These are phyloP conservation scores for Zonitis immaculata DNA, from an alignment of 2,888 invertebrate genomes.

Conservation along the genomic window DNA sequence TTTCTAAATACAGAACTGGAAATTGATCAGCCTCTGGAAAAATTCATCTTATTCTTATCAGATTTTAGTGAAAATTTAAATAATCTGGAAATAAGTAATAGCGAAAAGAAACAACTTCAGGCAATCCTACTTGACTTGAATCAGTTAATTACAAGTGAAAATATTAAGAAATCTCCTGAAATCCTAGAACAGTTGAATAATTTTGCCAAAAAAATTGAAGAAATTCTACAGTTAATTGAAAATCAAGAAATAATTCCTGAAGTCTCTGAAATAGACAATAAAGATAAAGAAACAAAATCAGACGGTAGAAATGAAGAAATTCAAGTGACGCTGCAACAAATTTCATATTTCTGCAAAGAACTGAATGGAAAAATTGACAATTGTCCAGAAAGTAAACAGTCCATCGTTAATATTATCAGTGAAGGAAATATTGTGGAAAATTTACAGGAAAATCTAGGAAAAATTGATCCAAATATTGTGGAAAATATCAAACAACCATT, in stretches of 20 bases:
- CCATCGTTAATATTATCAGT: background rate
- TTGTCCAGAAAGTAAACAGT: conserved; percentile 1
- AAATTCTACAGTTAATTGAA: background rate
- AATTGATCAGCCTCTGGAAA: background rate
- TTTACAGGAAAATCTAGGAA: conserved; percentile 1
- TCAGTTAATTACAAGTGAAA: background rate
- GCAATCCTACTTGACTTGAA: background rate
- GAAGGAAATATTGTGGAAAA: conserved; percentile 2
- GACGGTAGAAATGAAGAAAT: background rate
- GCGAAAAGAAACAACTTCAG: background rate
- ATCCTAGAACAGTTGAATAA: background rate
- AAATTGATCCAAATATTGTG: background rate
- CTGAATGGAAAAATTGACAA: background rate
- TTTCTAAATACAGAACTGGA: background rate
- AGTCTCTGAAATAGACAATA: background rate
- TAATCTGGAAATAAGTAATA: background rate
- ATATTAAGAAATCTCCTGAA: background rate
- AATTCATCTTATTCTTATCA: background rate
- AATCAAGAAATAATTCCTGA: background rate
- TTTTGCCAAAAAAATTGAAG: background rate
- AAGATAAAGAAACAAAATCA: background rate
- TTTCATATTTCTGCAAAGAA: background rate
- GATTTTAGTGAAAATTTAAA: background rate
- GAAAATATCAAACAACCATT: conserved; percentile 18
- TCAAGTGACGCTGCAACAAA: background rate